A percentile compares a stretch with the other conserved stretches of the same genome.
Evolutionary conservation across 1,140 invertebrate species (phyloP).

Genomic region (Drosophila dunni): DNA sequence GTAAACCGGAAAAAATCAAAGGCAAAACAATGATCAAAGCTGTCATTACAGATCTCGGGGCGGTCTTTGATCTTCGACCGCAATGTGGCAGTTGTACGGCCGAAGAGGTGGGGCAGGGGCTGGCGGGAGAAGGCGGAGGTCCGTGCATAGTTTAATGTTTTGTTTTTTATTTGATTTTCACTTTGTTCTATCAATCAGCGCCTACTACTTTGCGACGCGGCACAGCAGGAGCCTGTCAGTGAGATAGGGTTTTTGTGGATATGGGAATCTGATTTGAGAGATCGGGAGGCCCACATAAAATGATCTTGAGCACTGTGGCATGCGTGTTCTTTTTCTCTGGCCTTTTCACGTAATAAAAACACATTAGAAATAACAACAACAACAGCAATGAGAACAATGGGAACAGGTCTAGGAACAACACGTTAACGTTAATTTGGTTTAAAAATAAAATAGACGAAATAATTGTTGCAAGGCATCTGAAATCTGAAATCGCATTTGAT

Average conservation of each 20-base stretch:
- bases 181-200: conserved; percentile 83
- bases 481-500: conserved; percentile 72
- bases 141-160: conserved; percentile 71
- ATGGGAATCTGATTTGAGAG: conserved; percentile 9
- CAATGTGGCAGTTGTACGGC: conserved; percentile 54
- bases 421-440: conserved; percentile 70
- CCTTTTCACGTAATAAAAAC: conserved; percentile 66
- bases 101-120: neutral
- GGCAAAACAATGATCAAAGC: conserved; percentile 83
- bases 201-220: conserved; percentile 73
- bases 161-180: conserved; percentile 83
- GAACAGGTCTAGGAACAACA: conserved; percentile 35
- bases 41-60: conserved; percentile 83
- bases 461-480: conserved; percentile 60
- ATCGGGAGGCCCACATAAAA: conserved; percentile 54
- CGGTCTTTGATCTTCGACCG: conserved; percentile 79
- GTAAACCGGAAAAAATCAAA: conserved; percentile 82
- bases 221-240: conserved; percentile 45
- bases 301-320: conserved; percentile 63
- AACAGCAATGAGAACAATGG: conserved; percentile 34
- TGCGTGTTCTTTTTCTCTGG: conserved; percentile 49
- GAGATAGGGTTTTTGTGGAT: conserved; percentile 32
- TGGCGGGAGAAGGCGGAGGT: neutral
- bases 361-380: conserved; percentile 67
- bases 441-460: conserved; percentile 81